phyloP scores from a whole-genome alignment of 2,797 vertebrate genomes.

The Sebastiscus albofasciatus region DNA sequence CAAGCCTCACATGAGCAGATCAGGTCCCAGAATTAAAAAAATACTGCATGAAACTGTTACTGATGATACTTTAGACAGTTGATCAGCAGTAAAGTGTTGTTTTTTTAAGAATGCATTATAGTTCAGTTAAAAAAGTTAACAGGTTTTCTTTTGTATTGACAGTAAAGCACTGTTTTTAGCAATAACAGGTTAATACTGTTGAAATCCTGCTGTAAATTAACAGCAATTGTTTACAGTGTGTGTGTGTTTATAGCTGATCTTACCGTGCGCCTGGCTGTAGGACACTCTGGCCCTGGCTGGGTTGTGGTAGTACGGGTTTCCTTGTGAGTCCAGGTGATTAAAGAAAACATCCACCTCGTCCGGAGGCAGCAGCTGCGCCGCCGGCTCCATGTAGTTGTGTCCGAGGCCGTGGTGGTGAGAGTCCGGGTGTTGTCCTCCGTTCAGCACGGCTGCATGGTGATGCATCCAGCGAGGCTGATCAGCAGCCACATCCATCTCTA shows the following conservation, averaged over 20 bases:
- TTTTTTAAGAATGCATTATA: too few species aligned
- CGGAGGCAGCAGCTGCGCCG: slow-evolving; percentile 92
- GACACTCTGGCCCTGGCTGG: slow-evolving; percentile 91
- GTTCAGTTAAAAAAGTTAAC: too few species aligned
- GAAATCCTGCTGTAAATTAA: too few species aligned
- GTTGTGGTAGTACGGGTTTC: slow-evolving; percentile 95
- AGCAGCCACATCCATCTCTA: slow-evolving; percentile 84
- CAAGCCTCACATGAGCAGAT: too few species aligned
- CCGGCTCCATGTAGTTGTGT: slow-evolving; percentile 94
- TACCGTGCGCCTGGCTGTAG: slow-evolving; percentile 96
- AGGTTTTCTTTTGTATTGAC: too few species aligned
- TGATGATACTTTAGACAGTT: too few species aligned
- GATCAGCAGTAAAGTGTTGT: too few species aligned
- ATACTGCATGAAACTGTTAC: too few species aligned
- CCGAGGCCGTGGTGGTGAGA: slow-evolving; percentile 89
- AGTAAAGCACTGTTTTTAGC: too few species aligned
- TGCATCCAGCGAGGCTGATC: slow-evolving; percentile 98
- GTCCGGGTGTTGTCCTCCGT: slow-evolving; percentile 90
- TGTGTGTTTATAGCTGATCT: slow-evolving; percentile 31
- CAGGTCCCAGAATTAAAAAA: too few species aligned
- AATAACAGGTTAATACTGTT: too few species aligned
- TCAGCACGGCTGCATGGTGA: slow-evolving; percentile 89
- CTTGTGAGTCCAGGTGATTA: slow-evolving; percentile 94
- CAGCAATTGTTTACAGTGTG: too few species aligned
- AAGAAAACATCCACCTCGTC: slow-evolving; percentile 99